Conservation (phyloP, 2,797 vertebrate species). For the Tiaroga cobitis region DNA sequence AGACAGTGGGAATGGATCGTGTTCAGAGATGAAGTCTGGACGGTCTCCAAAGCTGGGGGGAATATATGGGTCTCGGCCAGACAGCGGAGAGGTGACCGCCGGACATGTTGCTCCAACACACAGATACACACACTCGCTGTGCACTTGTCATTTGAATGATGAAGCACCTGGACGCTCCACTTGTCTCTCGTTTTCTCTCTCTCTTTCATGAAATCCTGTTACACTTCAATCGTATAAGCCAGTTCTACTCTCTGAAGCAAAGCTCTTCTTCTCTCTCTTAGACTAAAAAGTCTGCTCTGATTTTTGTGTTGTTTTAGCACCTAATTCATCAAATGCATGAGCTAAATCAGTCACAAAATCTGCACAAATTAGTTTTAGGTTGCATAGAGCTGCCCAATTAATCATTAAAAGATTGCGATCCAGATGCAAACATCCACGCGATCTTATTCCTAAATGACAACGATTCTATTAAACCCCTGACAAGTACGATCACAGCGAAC, state of each 20-base stretch:
- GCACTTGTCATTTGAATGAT: slow-evolving; percentile 77
- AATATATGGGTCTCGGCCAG: slow-evolving; percentile 77
- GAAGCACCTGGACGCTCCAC: slow-evolving; percentile 71
- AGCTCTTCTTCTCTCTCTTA: slow-evolving; percentile 23
- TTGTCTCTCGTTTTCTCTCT: slow-evolving; percentile 38
- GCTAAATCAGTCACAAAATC: neutral
- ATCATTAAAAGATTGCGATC: neutral
- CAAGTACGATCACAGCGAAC: neutral
- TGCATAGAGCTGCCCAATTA: neutral
- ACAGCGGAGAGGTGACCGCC: slow-evolving; percentile 77
- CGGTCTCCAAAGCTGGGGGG: slow-evolving; percentile 72
- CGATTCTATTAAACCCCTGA: neutral
- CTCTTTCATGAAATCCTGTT: slow-evolving; percentile 42
- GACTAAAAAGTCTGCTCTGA: neutral
- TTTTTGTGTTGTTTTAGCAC: neutral
- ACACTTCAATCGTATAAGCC: slow-evolving; percentile 33
- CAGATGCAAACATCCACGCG: neutral
- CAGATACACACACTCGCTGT: slow-evolving; percentile 58
- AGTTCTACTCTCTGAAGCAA: slow-evolving; percentile 9
- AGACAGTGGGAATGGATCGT: slow-evolving; percentile 35
- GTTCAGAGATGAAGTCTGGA: slow-evolving; percentile 63
- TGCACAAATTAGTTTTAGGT: neutral
- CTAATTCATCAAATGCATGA: neutral
- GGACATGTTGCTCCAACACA: slow-evolving; percentile 48
- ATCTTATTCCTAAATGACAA: neutral